These are phyloP conservation scores for Spheniscus humboldti DNA, from an alignment of 2,797 vertebrate species.

Conservation along the genomic window DNA sequence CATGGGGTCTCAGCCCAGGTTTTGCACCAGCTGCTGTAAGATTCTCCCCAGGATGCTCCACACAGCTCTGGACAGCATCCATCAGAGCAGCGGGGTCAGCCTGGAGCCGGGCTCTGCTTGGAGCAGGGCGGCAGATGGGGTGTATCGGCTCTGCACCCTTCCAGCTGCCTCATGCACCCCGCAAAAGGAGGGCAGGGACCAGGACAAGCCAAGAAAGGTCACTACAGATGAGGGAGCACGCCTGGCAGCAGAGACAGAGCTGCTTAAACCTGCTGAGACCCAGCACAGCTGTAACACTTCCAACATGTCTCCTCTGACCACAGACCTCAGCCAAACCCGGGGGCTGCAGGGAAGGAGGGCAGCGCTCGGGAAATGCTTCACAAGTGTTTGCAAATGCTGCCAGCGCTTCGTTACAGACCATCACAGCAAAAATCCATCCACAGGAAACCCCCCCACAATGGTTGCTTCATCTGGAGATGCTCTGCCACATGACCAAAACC, in stretches of 20 bases:
- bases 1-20: background rate
- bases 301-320: background rate
- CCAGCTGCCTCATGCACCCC: background rate
- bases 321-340: background rate
- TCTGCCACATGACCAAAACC: background rate
- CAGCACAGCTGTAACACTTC: background rate
- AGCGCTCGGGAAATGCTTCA: accelerated
- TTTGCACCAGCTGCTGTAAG: background rate
- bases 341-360: background rate
- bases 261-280: background rate
- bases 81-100: background rate
- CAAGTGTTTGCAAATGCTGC: background rate
- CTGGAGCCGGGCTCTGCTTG: background rate
- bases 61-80: background rate
- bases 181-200: background rate
- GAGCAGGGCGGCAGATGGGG: background rate
- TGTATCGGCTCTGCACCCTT: background rate
- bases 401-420: background rate
- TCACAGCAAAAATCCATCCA: background rate
- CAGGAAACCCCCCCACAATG: accelerated
- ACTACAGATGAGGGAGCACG: accelerated
- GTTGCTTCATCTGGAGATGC: background rate
- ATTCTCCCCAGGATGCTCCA: background rate
- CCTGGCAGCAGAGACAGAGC: background rate
- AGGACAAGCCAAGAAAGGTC: background rate